A percentile compares a stretch with the other conserved stretches of the same genome.
These are phyloP conservation scores for Gasteruption jaculator DNA, from an alignment of 2,888 invertebrate genomes.

Conservation along the genomic window DNA sequence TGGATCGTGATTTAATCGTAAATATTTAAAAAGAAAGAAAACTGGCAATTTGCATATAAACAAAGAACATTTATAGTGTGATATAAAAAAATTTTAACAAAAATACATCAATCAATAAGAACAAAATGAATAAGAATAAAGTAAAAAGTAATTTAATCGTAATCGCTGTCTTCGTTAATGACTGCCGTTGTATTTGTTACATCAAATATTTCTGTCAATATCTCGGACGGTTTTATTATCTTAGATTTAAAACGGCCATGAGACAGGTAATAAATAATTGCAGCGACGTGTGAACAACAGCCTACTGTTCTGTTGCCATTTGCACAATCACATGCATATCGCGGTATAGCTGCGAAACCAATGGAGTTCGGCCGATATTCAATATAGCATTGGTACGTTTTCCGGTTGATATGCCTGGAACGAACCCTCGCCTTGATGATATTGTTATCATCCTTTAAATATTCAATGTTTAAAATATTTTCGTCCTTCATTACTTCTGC, in stretches of 20 bases:
- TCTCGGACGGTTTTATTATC: constrained; percentile 14
- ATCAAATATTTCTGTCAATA: too few species aligned
- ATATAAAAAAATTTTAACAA: too few species aligned
- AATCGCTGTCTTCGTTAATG: too few species aligned
- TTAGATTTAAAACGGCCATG: constrained; percentile 13
- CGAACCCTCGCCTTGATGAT: constrained; percentile 21
- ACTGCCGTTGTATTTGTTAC: too few species aligned
- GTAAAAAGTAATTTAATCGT: too few species aligned
- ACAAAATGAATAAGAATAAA: too few species aligned
- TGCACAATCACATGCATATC: constrained; percentile 16
- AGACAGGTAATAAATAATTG: constrained; percentile 17
- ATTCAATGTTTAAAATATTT: constrained; percentile 18
- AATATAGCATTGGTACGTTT: constrained; percentile 22
- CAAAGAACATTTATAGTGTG: too few species aligned
- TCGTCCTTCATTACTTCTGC: constrained; percentile 24
- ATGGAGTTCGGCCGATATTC: constrained; percentile 13
- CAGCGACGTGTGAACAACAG: constrained; percentile 17
- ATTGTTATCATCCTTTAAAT: constrained; percentile 20
- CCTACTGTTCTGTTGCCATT: constrained; percentile 18
- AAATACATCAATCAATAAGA: too few species aligned
- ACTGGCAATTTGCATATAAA: too few species aligned
- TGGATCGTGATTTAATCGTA: too few species aligned
- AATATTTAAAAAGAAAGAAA: too few species aligned
- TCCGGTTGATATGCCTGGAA: constrained; percentile 19
- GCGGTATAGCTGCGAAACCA: constrained; percentile 8